Evolutionary conservation across 2,113 vertebrate genomes (phyloP).

Genomic region (Esox niger): DNA sequence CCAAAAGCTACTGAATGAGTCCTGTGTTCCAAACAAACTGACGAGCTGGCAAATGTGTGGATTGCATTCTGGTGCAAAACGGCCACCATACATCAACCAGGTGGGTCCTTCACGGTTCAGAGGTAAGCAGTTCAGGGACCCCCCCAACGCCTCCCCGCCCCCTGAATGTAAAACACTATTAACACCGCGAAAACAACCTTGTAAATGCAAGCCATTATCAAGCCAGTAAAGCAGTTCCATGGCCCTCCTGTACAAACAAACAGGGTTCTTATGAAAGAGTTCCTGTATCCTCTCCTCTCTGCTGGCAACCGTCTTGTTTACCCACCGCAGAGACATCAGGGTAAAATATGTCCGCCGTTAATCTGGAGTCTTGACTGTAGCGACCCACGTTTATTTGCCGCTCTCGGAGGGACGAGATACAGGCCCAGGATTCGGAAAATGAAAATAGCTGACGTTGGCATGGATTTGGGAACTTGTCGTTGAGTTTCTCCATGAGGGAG

Average conservation of each 20-base stretch:
- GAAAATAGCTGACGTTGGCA: slow-evolving; percentile 36
- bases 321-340: slow-evolving; percentile 17
- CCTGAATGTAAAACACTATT: too few species aligned
- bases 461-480: slow-evolving; percentile 8
- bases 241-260: not conserved
- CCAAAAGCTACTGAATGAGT: too few species aligned
- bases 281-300: not conserved
- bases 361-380: slow-evolving; percentile 26
- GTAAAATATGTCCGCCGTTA: slow-evolving; percentile 44
- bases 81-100: too few species aligned
- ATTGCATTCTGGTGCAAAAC: too few species aligned
- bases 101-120: too few species aligned
- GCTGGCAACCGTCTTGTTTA: not conserved
- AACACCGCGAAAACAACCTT: not conserved
- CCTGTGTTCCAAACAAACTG: too few species aligned
- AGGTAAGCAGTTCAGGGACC: too few species aligned
- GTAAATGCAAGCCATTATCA: not conserved
- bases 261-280: not conserved
- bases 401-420: slow-evolving; percentile 31
- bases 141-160: too few species aligned
- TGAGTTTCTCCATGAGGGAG: slow-evolving; percentile 13
- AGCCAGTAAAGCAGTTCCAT: not conserved
- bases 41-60: too few species aligned
- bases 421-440: slow-evolving; percentile 19
- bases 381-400: slow-evolving; percentile 41